phyloP scores from a whole-genome alignment of 2,888 invertebrate species.

The Cybosia mesomella region DNA sequence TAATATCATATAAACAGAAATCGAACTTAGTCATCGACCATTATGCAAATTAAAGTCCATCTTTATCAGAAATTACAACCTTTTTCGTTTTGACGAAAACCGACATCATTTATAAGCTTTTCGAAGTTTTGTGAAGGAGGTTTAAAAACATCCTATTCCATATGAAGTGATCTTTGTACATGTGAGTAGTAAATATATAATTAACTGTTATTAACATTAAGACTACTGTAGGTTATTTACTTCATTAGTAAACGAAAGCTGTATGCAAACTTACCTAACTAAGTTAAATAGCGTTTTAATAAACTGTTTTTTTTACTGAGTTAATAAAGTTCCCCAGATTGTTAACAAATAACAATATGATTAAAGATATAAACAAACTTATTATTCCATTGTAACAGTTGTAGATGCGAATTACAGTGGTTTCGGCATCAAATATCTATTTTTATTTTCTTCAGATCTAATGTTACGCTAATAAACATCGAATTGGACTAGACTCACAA shows the following conservation, averaged over 20 bases:
- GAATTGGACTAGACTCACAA: not conserved
- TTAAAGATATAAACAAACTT: not conserved
- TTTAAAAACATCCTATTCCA: not conserved
- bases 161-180: not conserved
- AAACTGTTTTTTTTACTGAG: too few relatives aligned
- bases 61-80: not conserved
- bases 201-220: too few relatives aligned
- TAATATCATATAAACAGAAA: too few relatives aligned
- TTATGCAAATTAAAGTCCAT: not conserved
- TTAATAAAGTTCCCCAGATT: too few relatives aligned
- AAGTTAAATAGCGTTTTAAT: too few relatives aligned
- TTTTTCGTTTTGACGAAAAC: not conserved
- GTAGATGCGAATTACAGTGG: not conserved
- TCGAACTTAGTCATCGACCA: conserved; percentile 2
- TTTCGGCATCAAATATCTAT: not conserved
- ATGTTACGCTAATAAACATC: not conserved
- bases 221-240: too few relatives aligned
- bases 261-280: too few relatives aligned
- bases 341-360: not conserved
- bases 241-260: too few relatives aligned
- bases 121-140: not conserved
- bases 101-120: not conserved
- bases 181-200: not conserved
- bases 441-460: not conserved
- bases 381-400: too few relatives aligned